phyloP scores from a whole-genome alignment of 2,797 vertebrate species.

The Lacerta bilineata region DNA sequence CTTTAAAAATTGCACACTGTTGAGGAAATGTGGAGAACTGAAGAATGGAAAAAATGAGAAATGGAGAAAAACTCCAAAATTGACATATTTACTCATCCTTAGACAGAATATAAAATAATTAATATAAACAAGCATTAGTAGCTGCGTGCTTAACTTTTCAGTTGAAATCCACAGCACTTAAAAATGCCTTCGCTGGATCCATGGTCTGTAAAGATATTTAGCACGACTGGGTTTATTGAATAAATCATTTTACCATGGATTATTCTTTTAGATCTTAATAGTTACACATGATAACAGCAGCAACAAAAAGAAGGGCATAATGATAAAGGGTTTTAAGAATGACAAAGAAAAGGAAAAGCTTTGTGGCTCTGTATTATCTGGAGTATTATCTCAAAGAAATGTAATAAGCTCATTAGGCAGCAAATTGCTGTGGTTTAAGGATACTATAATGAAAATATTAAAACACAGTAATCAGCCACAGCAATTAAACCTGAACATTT shows the following conservation, averaged over 20 bases:
- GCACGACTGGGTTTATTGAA: conserved; percentile 1
- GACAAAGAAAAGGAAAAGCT: conserved; percentile 11
- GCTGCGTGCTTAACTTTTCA: too few species aligned
- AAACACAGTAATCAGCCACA: conserved; percentile 20
- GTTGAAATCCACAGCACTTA: not conserved
- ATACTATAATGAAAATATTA: conserved; percentile 47
- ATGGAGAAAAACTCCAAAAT: too few species aligned
- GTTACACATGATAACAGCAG: not conserved
- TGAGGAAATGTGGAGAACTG: too few species aligned
- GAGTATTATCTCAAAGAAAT: conserved; percentile 21
- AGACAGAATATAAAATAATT: too few species aligned
- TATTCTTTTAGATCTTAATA: not conserved
- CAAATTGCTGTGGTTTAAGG: conserved; percentile 58
- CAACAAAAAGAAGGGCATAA: conserved; percentile 13
- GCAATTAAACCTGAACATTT: conserved; percentile 36
- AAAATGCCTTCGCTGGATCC: not conserved
- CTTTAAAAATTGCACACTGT: too few species aligned
- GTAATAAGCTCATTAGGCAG: conserved; percentile 56
- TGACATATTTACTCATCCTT: too few species aligned
- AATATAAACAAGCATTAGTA: too few species aligned
- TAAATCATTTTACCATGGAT: not conserved
- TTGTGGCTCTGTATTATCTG: conserved; percentile 12
- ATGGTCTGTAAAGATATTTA: not conserved
- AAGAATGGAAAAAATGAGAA: too few species aligned
- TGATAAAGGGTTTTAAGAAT: conserved; percentile 16